These are phyloP conservation scores for Brachionus calyciflorus DNA, from an alignment of 1,140 invertebrate genomes.

Conservation along the genomic window DNA sequence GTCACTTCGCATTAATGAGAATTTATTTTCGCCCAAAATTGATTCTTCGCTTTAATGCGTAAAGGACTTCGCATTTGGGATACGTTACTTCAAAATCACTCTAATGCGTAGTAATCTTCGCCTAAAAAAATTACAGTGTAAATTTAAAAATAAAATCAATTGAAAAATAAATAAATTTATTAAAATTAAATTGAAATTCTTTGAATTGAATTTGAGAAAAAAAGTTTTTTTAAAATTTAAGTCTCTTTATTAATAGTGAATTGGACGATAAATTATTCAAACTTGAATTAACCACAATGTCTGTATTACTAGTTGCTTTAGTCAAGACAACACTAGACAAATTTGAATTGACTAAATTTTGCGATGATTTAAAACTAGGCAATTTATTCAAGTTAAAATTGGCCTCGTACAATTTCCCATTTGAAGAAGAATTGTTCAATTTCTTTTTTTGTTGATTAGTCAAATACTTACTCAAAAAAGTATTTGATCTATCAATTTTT, in stretches of 20 bases:
- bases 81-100: too few species aligned
- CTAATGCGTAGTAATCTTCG: too few species aligned
- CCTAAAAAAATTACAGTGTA: too few species aligned
- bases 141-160: too few species aligned
- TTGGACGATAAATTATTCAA: neutral
- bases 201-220: too few species aligned
- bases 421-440: neutral
- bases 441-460: conserved; percentile 21
- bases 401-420: neutral
- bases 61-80: too few species aligned
- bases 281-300: conserved; percentile 8
- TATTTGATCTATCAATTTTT: conserved; percentile 13
- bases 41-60: too few species aligned
- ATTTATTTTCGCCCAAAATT: too few species aligned
- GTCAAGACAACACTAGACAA: neutral
- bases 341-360: neutral
- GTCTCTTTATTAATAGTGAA: neutral
- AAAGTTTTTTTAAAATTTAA: conserved; percentile 27
- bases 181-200: too few species aligned
- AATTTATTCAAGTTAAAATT: neutral
- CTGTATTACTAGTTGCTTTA: neutral
- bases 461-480: conserved; percentile 4
- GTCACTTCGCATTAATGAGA: too few species aligned
- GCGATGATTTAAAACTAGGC: conserved; percentile 8
- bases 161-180: too few species aligned